Base-by-base conservation (phyloP, 2,888 invertebrate genomes). In the Himalopsyche anomala region DNA sequence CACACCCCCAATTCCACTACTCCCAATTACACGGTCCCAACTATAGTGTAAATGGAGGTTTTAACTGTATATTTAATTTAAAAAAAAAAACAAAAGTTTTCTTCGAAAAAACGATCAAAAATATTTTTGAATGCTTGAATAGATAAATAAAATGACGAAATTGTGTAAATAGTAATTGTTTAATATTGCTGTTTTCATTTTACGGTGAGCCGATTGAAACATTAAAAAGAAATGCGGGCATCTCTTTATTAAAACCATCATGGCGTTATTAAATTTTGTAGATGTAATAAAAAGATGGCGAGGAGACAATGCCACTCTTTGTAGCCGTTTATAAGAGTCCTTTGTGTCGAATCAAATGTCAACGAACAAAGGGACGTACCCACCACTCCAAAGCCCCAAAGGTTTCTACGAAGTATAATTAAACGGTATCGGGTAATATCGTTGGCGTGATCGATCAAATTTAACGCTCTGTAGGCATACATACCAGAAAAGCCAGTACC, bases 321-420 rank as follows among this genome's bases (percentile, higher is more conserved):
- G 36, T 36, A 28, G 74, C 74, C 74, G 15, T 74, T 19, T 74
- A 74, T 74, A 38, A 74, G 74, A 38, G 74, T 74, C 74, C 74
- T 74, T 74, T 74, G 36, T 28, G 19, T 74, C 19, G 74, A 74
- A 74, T 74, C 74, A 74, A 74, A 74, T 74, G 74, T 74, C 74
- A 69, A 36, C 74, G 74, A 74, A 74, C 74, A 74, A 74, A 74
- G 74, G 74, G 38, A 74, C 12, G 38, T 74, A 2, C 15, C 36
- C 38, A 5, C 15, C 38, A 28, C 36, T 36, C 28, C 4, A 38
- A 74, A 38, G 28, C 11, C 74, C 38, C 12, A 74, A 74, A 74
- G 28, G 38, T 74, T 74, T 38, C 28, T 36, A 36, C 28, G 74
- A 74, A 19, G 38, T 74, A 74, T 74, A 74, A 74, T 74, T 74